phyloP scores from a whole-genome alignment of 1,140 invertebrate genomes.

The Drosophila repletoides region DNA sequence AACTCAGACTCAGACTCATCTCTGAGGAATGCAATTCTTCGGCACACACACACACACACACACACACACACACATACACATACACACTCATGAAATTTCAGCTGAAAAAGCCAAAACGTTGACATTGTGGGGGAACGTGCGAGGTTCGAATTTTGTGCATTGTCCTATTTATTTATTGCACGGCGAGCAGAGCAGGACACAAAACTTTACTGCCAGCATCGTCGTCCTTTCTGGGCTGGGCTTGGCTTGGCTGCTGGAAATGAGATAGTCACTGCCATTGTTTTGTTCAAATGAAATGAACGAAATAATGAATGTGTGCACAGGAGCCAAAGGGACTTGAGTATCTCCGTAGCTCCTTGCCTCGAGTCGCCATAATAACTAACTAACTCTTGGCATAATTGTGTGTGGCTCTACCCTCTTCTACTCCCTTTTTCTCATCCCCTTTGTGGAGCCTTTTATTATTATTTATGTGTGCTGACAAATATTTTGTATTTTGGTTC shows the following conservation, averaged over 20 bases:
- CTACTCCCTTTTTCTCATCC: slow-evolving; percentile 10
- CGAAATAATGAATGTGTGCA: slow-evolving; percentile 50
- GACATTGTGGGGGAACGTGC: slow-evolving; percentile 30
- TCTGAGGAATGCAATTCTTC: slow-evolving; percentile 44
- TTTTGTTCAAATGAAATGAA: slow-evolving; percentile 66
- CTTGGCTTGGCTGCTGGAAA: slow-evolving; percentile 58
- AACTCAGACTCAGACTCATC: slow-evolving; percentile 11
- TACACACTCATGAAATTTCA: slow-evolving; percentile 11
- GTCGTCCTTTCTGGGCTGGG: slow-evolving; percentile 2
- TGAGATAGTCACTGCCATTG: slow-evolving; percentile 73
- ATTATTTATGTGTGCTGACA: slow-evolving; percentile 53
- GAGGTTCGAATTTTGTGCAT: slow-evolving; percentile 54
- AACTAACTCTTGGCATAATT: slow-evolving; percentile 57
- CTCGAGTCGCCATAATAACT: slow-evolving; percentile 50
- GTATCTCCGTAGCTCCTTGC: neutral
- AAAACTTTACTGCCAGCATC: slow-evolving; percentile 37
- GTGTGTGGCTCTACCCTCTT: slow-evolving; percentile 4
- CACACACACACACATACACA: slow-evolving; percentile 24
- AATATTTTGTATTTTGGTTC: neutral
- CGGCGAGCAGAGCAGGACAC: slow-evolving; percentile 22
- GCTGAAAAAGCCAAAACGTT: slow-evolving; percentile 39
- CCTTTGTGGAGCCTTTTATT: too few species aligned
- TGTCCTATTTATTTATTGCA: slow-evolving; percentile 77
- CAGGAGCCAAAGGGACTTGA: slow-evolving; percentile 12
- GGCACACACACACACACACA: slow-evolving; percentile 5